These are phyloP conservation scores for Drosophila pallidifrons DNA, from an alignment of 1,140 invertebrate species.

Conservation along the genomic window DNA sequence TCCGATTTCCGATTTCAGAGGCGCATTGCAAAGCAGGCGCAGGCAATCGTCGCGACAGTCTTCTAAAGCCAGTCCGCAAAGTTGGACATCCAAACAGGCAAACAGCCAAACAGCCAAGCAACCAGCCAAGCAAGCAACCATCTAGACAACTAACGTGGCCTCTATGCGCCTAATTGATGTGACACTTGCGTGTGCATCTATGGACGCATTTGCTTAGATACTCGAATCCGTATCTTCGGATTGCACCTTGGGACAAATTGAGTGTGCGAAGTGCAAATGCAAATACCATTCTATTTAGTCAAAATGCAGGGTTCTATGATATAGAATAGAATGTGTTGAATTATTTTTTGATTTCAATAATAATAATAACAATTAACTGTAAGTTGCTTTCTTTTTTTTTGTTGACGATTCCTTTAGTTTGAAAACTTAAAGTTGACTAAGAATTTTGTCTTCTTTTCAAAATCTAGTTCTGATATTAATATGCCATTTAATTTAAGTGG, in stretches of 20 bases:
- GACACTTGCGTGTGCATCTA: slow-evolving; percentile 68
- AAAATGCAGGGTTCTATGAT: too few relatives aligned
- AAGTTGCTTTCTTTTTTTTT: too few relatives aligned
- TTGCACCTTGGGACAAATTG: slow-evolving; percentile 21
- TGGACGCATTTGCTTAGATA: slow-evolving; percentile 36
- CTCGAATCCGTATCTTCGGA: not conserved
- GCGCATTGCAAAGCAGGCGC: not conserved
- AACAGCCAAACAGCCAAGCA: not conserved
- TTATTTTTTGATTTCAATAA: too few relatives aligned
- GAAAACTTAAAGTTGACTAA: too few relatives aligned
- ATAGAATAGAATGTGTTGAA: too few relatives aligned
- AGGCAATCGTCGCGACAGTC: not conserved
- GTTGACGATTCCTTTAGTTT: too few relatives aligned
- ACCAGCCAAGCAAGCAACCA: slow-evolving; percentile 22
- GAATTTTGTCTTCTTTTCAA: too few relatives aligned
- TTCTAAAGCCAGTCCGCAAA: not conserved
- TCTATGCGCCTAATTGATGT: slow-evolving; percentile 54
- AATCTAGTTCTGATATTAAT: too few relatives aligned
- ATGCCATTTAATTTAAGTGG: too few relatives aligned
- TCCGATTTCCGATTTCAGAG: slow-evolving; percentile 4
- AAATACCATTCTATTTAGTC: too few relatives aligned
- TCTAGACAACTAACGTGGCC: slow-evolving; percentile 28
- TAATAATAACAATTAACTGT: too few relatives aligned
- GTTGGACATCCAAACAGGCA: slow-evolving; percentile 33
- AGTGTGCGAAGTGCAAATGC: not conserved